Conservation (phyloP, 2,888 invertebrate species). For the Opisthograptis luteolata region DNA sequence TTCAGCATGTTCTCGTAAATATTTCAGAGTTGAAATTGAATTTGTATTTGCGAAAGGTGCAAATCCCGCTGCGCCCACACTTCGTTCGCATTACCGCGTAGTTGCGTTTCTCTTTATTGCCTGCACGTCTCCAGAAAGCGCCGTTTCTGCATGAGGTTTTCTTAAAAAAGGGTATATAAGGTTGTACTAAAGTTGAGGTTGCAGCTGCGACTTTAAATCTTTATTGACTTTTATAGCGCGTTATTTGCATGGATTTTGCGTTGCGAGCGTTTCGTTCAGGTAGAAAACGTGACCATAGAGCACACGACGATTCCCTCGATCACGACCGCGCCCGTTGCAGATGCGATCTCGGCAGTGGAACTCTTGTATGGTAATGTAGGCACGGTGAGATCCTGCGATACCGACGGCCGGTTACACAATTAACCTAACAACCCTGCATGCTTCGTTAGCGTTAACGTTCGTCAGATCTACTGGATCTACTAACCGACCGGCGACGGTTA, state of each 20-base stretch:
- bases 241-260: constrained; percentile 64
- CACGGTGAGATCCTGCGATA: constrained; percentile 46
- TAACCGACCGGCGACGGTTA: constrained; percentile 35
- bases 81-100: constrained; percentile 50
- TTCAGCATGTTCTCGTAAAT: constrained; percentile 58
- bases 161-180: constrained; percentile 36
- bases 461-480: constrained; percentile 40
- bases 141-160: constrained; percentile 31
- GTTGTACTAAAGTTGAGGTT: constrained; percentile 42
- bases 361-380: constrained; percentile 57
- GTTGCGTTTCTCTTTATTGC: constrained; percentile 58
- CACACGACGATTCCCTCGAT: constrained; percentile 63
- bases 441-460: constrained; percentile 51
- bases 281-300: constrained; percentile 71
- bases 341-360: constrained; percentile 61
- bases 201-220: constrained; percentile 54
- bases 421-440: constrained; percentile 63
- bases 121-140: constrained; percentile 40
- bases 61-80: constrained; percentile 55
- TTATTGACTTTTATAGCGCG: constrained; percentile 58
- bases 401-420: constrained; percentile 50
- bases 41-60: constrained; percentile 59
- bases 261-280: constrained; percentile 54
- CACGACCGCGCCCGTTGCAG: constrained; percentile 60
- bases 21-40: constrained; percentile 62